These are phyloP conservation scores for Dendrocincla fuliginosa DNA, from an alignment of 2,797 vertebrate species.

Conservation along the genomic window DNA sequence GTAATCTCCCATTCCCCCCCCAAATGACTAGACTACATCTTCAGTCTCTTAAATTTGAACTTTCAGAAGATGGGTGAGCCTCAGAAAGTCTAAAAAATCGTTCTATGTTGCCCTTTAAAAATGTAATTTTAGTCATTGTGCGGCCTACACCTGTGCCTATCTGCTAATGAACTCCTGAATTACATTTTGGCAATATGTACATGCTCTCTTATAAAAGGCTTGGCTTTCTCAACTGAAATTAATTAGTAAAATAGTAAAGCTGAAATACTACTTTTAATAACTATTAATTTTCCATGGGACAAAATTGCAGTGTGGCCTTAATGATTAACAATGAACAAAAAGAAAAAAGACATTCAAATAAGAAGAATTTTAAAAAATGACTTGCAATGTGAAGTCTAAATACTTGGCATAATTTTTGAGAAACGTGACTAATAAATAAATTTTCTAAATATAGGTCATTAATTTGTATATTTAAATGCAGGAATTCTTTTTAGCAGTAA, in stretches of 20 bases:
- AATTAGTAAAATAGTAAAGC: not conserved
- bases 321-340: not conserved
- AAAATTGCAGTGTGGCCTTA: not conserved
- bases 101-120: not conserved
- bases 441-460: not conserved
- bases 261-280: not conserved
- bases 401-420: not conserved
- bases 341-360: not conserved
- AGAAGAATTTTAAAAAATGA: not conserved
- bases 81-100: not conserved
- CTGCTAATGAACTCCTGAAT: not conserved
- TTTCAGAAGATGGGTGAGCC: slow-evolving; percentile 9
- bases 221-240: not conserved
- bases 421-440: not conserved
- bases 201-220: not conserved
- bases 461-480: not conserved
- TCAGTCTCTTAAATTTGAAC: slow-evolving; percentile 10
- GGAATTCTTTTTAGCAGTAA: not conserved
- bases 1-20: not conserved
- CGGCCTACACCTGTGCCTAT: not conserved
- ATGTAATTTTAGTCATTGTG: not conserved
- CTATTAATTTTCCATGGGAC: not conserved
- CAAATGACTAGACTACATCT: slow-evolving; percentile 19
- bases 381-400: not conserved
- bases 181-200: not conserved